Evolutionary conservation across 1,140 invertebrate species (phyloP).

Genomic region (Apis cerana): DNA sequence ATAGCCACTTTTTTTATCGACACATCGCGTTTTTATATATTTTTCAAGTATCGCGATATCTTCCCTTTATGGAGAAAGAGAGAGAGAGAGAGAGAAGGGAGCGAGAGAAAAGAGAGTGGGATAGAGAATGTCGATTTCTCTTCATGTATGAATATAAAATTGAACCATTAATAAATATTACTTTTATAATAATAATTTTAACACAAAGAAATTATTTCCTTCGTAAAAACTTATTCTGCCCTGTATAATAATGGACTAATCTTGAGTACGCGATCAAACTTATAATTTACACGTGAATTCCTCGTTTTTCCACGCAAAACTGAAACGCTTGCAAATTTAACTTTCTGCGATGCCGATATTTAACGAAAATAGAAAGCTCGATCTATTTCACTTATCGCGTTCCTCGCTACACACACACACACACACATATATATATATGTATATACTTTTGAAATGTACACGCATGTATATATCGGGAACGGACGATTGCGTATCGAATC

Average conservation of each 20-base stretch:
- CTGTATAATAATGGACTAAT: neutral
- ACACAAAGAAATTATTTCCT: slow-evolving; percentile 47
- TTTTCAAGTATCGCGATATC: neutral
- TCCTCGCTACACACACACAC: too few relatives aligned
- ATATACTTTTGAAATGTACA: too few relatives aligned
- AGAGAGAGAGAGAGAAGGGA: too few relatives aligned
- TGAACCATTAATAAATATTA: slow-evolving; percentile 70
- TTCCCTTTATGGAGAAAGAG: too few relatives aligned
- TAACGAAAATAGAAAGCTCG: too few relatives aligned
- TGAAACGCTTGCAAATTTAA: neutral
- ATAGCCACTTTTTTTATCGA: neutral
- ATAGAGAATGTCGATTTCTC: neutral
- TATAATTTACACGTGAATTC: neutral
- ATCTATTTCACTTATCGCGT: neutral
- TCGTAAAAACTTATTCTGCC: slow-evolving; percentile 42
- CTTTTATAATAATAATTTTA: slow-evolving; percentile 63
- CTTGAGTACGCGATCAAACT: neutral
- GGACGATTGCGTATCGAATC: too few relatives aligned
- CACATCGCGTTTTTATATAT: neutral
- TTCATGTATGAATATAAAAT: slow-evolving; percentile 53
- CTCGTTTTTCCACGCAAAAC: neutral
- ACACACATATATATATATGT: too few relatives aligned
- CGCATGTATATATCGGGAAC: too few relatives aligned
- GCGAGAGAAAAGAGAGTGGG: too few relatives aligned
- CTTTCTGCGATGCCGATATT: neutral